A percentile compares a stretch with the other conserved stretches of the same genome.
Evolutionary conservation across 2,797 vertebrate genomes (phyloP).

Genomic region (Argya squamiceps): DNA sequence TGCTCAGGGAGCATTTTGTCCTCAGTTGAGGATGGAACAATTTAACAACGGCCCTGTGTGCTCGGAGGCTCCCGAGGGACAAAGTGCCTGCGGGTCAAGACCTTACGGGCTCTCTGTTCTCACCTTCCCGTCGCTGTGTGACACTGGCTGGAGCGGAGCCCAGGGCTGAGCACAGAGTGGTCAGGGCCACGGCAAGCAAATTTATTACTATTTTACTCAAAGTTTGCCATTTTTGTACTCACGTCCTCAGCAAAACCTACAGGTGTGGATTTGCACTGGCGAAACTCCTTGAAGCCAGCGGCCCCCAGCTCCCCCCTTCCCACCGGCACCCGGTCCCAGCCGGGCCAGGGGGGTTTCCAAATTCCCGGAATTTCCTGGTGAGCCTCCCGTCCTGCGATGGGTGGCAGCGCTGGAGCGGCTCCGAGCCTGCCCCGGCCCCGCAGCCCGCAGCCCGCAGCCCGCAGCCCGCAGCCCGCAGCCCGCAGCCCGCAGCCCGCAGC

Average conservation of each 20-base stretch:
- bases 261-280: not conserved
- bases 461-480: accelerated
- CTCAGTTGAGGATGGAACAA: not conserved
- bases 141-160: accelerated
- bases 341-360: not conserved
- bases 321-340: not conserved
- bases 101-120: not conserved
- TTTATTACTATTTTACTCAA: not conserved
- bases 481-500: not conserved
- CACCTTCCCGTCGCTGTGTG: accelerated
- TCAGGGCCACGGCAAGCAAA: accelerated
- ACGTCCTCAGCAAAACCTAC: not conserved
- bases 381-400: accelerated
- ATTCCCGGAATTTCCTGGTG: not conserved
- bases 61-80: not conserved
- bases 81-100: not conserved
- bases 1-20: not conserved
- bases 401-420: not conserved
- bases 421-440: no score
- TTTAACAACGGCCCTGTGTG: not conserved
- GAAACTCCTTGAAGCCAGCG: not conserved
- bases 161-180: accelerated
- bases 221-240: not conserved
- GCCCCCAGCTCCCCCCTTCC: not conserved
- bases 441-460: no score